Percentiles rank a stretch among this genome's conserved stretches.
Conservation (phyloP, 2,797 vertebrate genomes). For the Macropodus opercularis region DNA sequence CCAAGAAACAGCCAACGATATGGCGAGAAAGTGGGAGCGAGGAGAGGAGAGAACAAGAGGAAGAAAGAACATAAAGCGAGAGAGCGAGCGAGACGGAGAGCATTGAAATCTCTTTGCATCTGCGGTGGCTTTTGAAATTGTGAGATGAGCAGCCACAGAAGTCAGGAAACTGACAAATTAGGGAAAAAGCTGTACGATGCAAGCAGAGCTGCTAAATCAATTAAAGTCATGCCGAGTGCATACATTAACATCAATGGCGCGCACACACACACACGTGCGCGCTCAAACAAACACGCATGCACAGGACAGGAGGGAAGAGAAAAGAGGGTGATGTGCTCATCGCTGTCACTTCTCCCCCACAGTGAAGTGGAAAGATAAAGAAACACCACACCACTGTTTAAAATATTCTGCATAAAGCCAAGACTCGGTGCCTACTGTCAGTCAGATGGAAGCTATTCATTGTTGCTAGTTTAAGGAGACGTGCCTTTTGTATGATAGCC, state of each 20-base stretch:
- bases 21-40: constrained; percentile 44
- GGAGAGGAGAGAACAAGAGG: constrained; percentile 60
- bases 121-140: constrained; percentile 78
- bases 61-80: constrained; percentile 48
- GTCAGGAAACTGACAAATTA: constrained; percentile 85
- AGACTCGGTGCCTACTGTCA: constrained; percentile 76
- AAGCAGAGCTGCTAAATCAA: constrained; percentile 81
- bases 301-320: constrained; percentile 47
- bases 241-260: constrained; percentile 75
- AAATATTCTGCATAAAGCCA: constrained; percentile 84
- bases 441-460: constrained; percentile 75
- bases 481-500: constrained; percentile 88
- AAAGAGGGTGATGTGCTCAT: constrained; percentile 49
- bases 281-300: constrained; percentile 12
- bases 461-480: constrained; percentile 94
- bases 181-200: constrained; percentile 78
- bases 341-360: constrained; percentile 65
- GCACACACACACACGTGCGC: constrained; percentile 28
- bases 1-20: constrained; percentile 52
- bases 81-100: constrained; percentile 42
- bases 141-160: constrained; percentile 79
- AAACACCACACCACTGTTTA: constrained; percentile 79
- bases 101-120: constrained; percentile 77
- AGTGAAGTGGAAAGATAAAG: constrained; percentile 59
- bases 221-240: constrained; percentile 81